Conservation (phyloP, 2,797 vertebrate genomes). For the Hoplostethus atlanticus region DNA sequence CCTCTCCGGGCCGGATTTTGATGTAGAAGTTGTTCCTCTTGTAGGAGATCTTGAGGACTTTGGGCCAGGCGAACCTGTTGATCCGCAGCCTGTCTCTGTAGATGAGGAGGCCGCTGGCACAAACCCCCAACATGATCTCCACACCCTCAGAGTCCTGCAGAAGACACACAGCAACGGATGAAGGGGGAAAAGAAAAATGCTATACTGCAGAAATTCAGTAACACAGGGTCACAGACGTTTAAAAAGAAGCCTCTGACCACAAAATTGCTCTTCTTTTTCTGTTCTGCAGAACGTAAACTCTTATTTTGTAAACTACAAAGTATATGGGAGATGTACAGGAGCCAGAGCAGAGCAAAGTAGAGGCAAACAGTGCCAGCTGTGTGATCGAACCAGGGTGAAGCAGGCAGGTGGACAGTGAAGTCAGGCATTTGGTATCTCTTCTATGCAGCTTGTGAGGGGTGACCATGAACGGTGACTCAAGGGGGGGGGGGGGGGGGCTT, state of each 20-base stretch:
- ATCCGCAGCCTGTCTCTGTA: conserved; percentile 97
- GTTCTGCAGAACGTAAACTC: conserved; percentile 22
- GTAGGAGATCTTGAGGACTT: conserved; percentile 99
- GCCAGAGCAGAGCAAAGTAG: conserved; percentile 55
- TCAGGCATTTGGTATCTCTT: conserved; percentile 66
- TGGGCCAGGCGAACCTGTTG: conserved; percentile 99
- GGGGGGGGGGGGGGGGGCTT: no score
- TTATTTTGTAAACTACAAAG: conserved; percentile 23
- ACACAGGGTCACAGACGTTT: conserved; percentile 2
- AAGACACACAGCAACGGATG: conserved; percentile 50
- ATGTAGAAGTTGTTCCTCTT: conserved; percentile 99
- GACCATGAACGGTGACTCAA: conserved; percentile 31
- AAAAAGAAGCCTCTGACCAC: conserved; percentile 22
- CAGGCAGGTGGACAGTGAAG: conserved; percentile 75
- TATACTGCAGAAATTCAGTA: background rate
- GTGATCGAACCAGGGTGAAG: conserved; percentile 56
- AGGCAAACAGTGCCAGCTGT: conserved; percentile 30
- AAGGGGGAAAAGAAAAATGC: background rate
- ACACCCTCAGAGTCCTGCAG: conserved; percentile 96
- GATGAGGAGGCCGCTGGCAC: conserved; percentile 96
- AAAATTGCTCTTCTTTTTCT: background rate
- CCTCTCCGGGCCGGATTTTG: conserved; percentile 98
- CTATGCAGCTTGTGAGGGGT: conserved; percentile 48
- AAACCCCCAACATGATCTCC: conserved; percentile 99
- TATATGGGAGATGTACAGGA: conserved; percentile 36